A percentile compares a stretch with the other conserved stretches of the same genome.
Conservation (phyloP, 1,140 invertebrate species). For the Drosophila malerkotliana region DNA sequence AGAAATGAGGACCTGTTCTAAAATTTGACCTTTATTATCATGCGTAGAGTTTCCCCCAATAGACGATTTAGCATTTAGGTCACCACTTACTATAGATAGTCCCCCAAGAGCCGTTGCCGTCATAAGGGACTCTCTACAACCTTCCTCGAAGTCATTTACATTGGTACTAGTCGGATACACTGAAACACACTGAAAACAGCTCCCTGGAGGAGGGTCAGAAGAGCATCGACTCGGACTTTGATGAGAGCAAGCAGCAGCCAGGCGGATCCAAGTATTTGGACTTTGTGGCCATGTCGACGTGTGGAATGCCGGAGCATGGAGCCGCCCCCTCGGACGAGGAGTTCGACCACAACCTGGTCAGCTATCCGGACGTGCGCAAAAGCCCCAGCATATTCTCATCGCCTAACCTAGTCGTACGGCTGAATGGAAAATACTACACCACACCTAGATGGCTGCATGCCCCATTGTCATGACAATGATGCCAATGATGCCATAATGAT, state of each 20-base stretch:
- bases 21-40: too few relatives aligned
- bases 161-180: too few relatives aligned
- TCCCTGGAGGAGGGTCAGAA: conserved; percentile 90
- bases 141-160: too few relatives aligned
- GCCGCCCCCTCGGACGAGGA: conserved; percentile 86
- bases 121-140: too few relatives aligned
- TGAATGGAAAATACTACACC: conserved; percentile 91
- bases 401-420: conserved; percentile 94
- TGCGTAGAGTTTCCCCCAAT: too few relatives aligned
- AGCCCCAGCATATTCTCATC: conserved; percentile 92
- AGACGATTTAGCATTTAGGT: too few relatives aligned
- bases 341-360: conserved; percentile 91
- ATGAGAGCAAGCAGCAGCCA: conserved; percentile 87
- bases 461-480: conserved; percentile 93
- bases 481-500: conserved; percentile 21
- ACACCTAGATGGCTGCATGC: conserved; percentile 94
- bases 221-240: conserved; percentile 92
- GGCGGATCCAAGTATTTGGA: conserved; percentile 85
- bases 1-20: too few relatives aligned
- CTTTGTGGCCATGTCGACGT: conserved; percentile 91
- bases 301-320: conserved; percentile 89
- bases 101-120: too few relatives aligned
- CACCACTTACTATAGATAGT: too few relatives aligned
- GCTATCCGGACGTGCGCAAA: conserved; percentile 87
- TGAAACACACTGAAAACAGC: conserved; percentile 81